phyloP scores from a whole-genome alignment of 2,888 invertebrate species.

The Dryobotodes eremita region DNA sequence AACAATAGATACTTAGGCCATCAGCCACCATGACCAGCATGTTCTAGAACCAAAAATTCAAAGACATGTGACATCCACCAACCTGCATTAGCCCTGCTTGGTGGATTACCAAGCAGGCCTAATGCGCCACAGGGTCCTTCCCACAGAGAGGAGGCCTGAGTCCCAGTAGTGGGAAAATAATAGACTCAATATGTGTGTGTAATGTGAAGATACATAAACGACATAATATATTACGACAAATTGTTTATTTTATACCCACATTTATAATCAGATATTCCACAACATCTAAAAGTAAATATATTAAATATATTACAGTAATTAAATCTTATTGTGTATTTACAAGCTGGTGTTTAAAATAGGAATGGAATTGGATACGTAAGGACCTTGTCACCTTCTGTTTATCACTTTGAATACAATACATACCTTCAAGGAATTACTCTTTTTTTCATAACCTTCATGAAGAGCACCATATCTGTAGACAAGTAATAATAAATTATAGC shows the following conservation, averaged over 20 bases:
- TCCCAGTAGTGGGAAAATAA: not conserved
- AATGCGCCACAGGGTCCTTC: not conserved
- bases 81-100: not conserved
- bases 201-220: constrained; percentile 41
- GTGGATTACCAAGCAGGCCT: no score
- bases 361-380: constrained; percentile 42
- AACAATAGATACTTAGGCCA: not conserved
- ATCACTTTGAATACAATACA: constrained; percentile 61
- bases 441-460: constrained; percentile 97
- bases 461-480: constrained; percentile 96
- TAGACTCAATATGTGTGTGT: constrained; percentile 10
- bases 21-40: not conserved
- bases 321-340: constrained; percentile 50
- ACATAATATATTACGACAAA: constrained; percentile 34
- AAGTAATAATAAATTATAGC: constrained; percentile 38
- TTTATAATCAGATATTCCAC: constrained; percentile 45
- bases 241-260: constrained; percentile 51
- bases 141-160: no score
- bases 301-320: constrained; percentile 35
- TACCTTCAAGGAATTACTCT: constrained; percentile 82
- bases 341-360: constrained; percentile 38
- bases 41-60: not conserved
- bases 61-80: not conserved
- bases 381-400: constrained; percentile 40
- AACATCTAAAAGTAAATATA: constrained; percentile 34